Evolutionary conservation across 2,113 vertebrate species (phyloP), one percentile per base, ranked within the genome.

Genomic region (Notechis scutatus): DNA sequence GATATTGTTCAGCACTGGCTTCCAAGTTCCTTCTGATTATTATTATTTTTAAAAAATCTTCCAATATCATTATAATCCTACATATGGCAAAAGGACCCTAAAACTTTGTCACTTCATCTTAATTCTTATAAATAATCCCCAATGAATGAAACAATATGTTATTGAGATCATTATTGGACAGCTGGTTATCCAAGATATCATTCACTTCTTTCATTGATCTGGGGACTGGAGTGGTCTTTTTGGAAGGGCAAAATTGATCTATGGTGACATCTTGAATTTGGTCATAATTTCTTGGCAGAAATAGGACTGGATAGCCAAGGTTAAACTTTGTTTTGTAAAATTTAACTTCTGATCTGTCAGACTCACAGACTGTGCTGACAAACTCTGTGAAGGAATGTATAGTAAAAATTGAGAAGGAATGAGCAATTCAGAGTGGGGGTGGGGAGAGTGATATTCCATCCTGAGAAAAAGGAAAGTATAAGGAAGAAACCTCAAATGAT

Each of bases 91-190:
- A 94, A 56, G 3, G 29, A 4, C 18, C 29, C 18, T 20, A 3
- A 91, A 92, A 93, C 24, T 18, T 81, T 57, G 87, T 91, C 34
- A 47, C 42, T 39, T 29, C 26, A 52, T 5, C 26, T n/a, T 29
- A 26, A 12, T 7, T 9, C 92, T 92, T n/a, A 92, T 81, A 69
- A 91, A 55, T 47, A 93, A 93, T n/a, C 69, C 59, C 45, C 85
- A 90, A 45, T 55, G 34, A 95, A 91, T 45, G 34, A 95, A 92
- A 34, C 26, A 92, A 12, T 15, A 0, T 55, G 61, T 57, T 56
- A 42, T 26, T 34, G 34, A 69, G n/a, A 14, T 55, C 34, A 12
- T 29, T 34, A n/a, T 8, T 24, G 74, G 11, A 34, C 21, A 12
- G 5, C 18, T 59, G 23, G 57, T 8, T 26, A 8, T 59, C 57